Conservation (phyloP, 1,140 invertebrate genomes). For the Sinella curviseta region DNA sequence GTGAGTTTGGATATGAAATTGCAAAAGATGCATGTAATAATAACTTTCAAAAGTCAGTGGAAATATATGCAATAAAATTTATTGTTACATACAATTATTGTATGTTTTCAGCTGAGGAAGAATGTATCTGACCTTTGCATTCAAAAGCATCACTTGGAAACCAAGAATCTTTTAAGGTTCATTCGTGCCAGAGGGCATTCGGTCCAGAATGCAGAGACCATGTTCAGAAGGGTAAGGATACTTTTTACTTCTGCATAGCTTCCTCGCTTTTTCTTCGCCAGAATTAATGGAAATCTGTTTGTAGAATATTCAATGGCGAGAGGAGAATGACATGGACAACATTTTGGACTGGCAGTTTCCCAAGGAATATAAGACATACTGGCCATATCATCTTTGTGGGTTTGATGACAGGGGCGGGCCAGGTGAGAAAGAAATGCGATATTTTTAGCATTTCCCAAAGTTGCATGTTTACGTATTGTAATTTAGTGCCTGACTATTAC, state of each 20-base stretch:
- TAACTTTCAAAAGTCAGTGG: no score
- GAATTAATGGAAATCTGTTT: neutral
- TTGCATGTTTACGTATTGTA: neutral
- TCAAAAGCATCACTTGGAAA: neutral
- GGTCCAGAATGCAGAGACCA: conserved; percentile 2
- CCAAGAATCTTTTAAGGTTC: conserved; percentile 19
- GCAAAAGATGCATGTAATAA: no score
- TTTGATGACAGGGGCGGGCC: conserved; percentile 12
- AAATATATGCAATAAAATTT: no score
- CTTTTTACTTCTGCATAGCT: neutral
- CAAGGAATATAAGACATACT: neutral
- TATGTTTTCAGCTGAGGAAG: neutral
- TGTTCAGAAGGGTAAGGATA: conserved; percentile 6
- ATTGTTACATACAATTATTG: no score
- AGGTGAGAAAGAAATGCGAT: neutral
- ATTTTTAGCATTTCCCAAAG: neutral
- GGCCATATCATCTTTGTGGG: neutral
- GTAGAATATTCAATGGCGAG: conserved; percentile 17
- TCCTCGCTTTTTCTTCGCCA: neutral
- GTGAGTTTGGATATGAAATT: no score
- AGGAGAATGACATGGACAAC: conserved; percentile 17
- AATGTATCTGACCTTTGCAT: neutral
- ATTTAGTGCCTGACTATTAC: neutral
- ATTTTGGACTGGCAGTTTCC: neutral
- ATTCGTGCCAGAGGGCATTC: neutral